Percentiles rank a stretch among this genome's conserved stretches.
Evolutionary conservation across 2,113 vertebrate species (phyloP).

Genomic region (Castor canadensis): DNA sequence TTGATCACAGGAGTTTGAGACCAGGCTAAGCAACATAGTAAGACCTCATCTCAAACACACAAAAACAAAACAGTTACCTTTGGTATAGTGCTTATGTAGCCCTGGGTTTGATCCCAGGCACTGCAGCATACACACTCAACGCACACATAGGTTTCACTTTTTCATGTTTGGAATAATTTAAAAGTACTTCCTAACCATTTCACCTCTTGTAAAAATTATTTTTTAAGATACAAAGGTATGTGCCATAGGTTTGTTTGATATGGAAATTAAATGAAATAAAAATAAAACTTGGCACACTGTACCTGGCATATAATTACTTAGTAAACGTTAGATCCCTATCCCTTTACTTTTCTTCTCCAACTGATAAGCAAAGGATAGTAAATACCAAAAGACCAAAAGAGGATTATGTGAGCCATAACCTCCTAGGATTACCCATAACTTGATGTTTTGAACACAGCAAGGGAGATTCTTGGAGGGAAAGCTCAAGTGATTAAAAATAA

Average conservation of each 20-base stretch:
- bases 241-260: slow-evolving; percentile 21
- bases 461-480: neutral
- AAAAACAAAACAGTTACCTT: neutral
- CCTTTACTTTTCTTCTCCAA: slow-evolving; percentile 30
- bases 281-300: neutral
- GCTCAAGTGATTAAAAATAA: neutral
- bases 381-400: slow-evolving; percentile 16
- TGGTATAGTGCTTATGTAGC: neutral
- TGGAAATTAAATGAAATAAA: slow-evolving; percentile 43
- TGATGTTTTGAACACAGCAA: slow-evolving; percentile 6
- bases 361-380: neutral
- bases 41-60: too few species aligned
- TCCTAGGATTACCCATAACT: neutral
- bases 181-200: slow-evolving; percentile 10
- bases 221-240: neutral
- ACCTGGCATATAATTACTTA: neutral
- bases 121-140: neutral
- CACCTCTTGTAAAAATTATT: neutral
- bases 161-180: slow-evolving; percentile 15
- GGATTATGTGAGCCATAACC: neutral
- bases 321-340: neutral
- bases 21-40: too few species aligned
- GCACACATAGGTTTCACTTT: neutral
- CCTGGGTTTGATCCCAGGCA: neutral
- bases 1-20: too few species aligned